Percentiles rank a stretch among this genome's conserved stretches.
Evolutionary conservation across 2,113 vertebrate genomes (phyloP).

Genomic region (Cyprinodon tularosa): DNA sequence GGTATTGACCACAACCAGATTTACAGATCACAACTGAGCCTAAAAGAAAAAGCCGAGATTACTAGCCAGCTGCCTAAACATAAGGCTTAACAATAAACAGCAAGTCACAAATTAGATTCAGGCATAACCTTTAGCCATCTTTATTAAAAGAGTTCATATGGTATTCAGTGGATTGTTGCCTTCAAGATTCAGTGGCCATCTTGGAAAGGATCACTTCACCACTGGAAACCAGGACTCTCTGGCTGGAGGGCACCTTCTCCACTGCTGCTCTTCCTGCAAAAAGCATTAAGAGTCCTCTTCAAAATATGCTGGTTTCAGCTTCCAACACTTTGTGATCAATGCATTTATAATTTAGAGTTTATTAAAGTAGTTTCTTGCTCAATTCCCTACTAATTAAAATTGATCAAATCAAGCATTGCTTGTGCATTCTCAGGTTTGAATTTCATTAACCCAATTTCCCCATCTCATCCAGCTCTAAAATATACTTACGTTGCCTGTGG

Average conservation of each 20-base stretch:
- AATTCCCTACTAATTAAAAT: too few relatives aligned
- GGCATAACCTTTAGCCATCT: constrained; percentile 21
- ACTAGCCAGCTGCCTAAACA: too few relatives aligned
- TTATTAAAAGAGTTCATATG: constrained; percentile 54
- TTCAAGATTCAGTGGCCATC: not conserved
- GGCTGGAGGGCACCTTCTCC: constrained; percentile 2
- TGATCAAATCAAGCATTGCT: not conserved
- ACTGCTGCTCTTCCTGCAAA: constrained; percentile 53
- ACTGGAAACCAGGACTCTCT: constrained; percentile 65
- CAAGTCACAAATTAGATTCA: not conserved
- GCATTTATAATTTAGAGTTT: not conserved
- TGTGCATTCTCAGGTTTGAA: not conserved
- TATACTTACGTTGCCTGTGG: constrained; percentile 69
- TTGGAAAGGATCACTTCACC: constrained; percentile 57
- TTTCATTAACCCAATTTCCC: not conserved
- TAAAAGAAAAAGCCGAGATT: too few relatives aligned
- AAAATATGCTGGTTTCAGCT: not conserved
- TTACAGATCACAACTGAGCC: too few relatives aligned
- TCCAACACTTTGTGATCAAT: not conserved
- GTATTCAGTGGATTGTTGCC: constrained; percentile 3
- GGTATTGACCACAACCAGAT: too few relatives aligned
- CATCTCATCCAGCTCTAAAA: not conserved
- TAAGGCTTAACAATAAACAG: too few relatives aligned
- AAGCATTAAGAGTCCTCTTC: not conserved
- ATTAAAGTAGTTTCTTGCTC: too few relatives aligned